Evolutionary conservation across 2,888 invertebrate genomes (phyloP).

Genomic region (Epsilonema sp.): DNA sequence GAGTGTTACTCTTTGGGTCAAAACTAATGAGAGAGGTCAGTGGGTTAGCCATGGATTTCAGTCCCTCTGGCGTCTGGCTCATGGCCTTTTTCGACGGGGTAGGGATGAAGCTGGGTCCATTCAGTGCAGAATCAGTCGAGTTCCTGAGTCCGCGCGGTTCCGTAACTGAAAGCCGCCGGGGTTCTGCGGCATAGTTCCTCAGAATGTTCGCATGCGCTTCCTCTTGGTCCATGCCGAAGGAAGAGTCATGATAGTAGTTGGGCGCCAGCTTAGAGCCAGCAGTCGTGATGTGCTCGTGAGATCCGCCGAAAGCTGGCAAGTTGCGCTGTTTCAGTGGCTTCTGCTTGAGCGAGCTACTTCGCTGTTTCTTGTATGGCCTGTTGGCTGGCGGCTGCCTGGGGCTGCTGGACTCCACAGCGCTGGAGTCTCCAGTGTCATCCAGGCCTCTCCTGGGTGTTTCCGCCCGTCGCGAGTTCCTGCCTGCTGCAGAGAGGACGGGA

Average conservation of each 20-base stretch:
- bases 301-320: not conserved
- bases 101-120: not conserved
- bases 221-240: not conserved
- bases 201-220: not conserved
- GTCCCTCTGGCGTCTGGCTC: not conserved
- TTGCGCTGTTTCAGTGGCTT: not conserved
- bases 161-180: not conserved
- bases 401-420: not conserved
- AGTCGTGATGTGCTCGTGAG: not conserved
- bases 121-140: conserved; percentile 1
- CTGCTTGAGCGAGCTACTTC: not conserved
- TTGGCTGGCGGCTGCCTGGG: not conserved
- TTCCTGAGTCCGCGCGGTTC: conserved; percentile 2
- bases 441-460: no score
- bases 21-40: conserved; percentile 3
- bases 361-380: not conserved
- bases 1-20: conserved; percentile 6
- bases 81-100: not conserved
- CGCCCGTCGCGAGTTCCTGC: not conserved
- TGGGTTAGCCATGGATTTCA: not conserved
- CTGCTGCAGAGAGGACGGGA: not conserved
- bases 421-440: no score
- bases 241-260: no score
- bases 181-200: not conserved
- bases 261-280: not conserved